Evolutionary conservation across 2,888 invertebrate genomes (phyloP).

Genomic region (Synanthedon tipuliformis): DNA sequence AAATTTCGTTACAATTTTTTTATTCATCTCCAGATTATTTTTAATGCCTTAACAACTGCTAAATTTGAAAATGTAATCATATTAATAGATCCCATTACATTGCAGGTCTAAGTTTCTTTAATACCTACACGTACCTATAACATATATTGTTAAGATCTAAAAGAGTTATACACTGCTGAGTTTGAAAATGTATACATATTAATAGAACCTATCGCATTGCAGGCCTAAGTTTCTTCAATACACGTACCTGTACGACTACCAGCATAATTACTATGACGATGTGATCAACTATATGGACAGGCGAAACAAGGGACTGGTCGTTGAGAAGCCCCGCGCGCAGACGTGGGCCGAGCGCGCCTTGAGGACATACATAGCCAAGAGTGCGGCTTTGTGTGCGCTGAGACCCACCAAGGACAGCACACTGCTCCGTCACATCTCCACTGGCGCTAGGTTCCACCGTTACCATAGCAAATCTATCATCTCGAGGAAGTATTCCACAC

Average conservation of each 20-base stretch:
- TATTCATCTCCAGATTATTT: too few relatives aligned
- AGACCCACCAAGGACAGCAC: slow-evolving; percentile 70
- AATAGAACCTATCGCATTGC: slow-evolving; percentile 18
- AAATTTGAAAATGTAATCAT: too few relatives aligned
- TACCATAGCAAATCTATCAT: slow-evolving; percentile 82
- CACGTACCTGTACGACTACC: slow-evolving; percentile 85
- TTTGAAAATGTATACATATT: too few relatives aligned
- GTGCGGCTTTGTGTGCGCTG: slow-evolving; percentile 77
- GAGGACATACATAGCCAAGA: slow-evolving; percentile 75
- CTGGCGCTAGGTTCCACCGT: slow-evolving; percentile 77
- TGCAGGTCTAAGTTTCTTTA: slow-evolving; percentile 82
- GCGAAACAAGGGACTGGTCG: slow-evolving; percentile 74
- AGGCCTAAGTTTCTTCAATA: slow-evolving; percentile 86
- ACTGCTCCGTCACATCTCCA: slow-evolving; percentile 73
- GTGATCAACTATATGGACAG: slow-evolving; percentile 85
- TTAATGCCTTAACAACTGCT: too few relatives aligned
- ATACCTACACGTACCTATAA: slow-evolving; percentile 78
- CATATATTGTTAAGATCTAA: too few relatives aligned
- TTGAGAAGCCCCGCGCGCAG: slow-evolving; percentile 82
- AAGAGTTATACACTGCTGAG: too few relatives aligned
- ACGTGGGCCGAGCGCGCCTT: slow-evolving; percentile 88
- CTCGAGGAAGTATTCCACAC: slow-evolving; percentile 77
- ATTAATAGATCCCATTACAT: slow-evolving; percentile 8
- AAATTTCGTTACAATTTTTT: too few relatives aligned
- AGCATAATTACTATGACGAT: slow-evolving; percentile 88